These are phyloP conservation scores for Cryptophagus acutangulus DNA, from an alignment of 2,888 invertebrate species.

Conservation along the genomic window DNA sequence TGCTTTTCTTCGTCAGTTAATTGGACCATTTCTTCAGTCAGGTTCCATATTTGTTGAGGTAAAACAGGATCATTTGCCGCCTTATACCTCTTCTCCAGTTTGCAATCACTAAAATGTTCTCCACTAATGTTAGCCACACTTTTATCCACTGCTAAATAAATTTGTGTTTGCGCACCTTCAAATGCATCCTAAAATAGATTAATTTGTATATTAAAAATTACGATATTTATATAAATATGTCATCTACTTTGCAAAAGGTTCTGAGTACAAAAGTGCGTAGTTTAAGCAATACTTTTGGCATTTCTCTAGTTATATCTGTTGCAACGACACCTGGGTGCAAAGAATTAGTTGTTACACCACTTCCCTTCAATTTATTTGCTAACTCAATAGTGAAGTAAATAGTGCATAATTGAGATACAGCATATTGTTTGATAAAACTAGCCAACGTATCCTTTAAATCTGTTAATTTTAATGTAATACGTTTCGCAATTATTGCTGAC, in stretches of 20 bases:
- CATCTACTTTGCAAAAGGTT: too few species aligned
- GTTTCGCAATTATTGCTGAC: conserved; percentile 27
- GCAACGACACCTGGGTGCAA: conserved; percentile 34
- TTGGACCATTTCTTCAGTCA: too few species aligned
- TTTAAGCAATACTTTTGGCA: too few species aligned
- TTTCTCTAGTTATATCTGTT: conserved; percentile 1
- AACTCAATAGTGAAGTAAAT: conserved; percentile 32
- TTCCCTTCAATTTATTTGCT: conserved; percentile 26
- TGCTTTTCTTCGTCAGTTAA: too few species aligned
- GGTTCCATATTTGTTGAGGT: too few species aligned
- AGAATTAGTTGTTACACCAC: conserved; percentile 30
- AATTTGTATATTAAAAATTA: too few species aligned
- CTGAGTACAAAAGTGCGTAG: too few species aligned
- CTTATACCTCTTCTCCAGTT: conserved; percentile 9
- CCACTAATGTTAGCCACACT: conserved; percentile 31
- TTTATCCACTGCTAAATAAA: conserved; percentile 31
- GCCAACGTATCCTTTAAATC: conserved; percentile 25
- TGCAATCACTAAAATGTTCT: conserved; percentile 35
- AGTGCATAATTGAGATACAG: conserved; percentile 31
- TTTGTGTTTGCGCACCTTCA: conserved; percentile 39
- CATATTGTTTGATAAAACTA: too few species aligned
- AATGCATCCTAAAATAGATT: conserved; percentile 25
- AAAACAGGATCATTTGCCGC: conserved; percentile 10
- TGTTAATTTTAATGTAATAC: conserved; percentile 22
- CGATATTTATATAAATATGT: neutral